These are phyloP conservation scores for Pitangus sulphuratus DNA, from an alignment of 2,797 vertebrate genomes.

Conservation along the genomic window DNA sequence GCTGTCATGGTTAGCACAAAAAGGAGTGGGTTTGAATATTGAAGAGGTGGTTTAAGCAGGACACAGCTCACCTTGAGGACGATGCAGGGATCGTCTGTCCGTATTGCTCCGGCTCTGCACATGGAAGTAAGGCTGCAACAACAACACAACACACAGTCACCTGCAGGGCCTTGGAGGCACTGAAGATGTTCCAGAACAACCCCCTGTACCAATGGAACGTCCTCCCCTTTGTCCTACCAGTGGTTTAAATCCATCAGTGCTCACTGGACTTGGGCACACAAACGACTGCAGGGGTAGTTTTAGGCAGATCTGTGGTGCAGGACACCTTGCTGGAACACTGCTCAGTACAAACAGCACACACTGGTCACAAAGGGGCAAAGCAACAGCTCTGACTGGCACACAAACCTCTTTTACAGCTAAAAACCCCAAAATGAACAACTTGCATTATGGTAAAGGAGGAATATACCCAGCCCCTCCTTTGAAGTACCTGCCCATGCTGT, in stretches of 20 bases:
- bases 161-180: neutral
- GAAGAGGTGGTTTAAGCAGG: neutral
- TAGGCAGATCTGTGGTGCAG: neutral
- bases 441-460: neutral
- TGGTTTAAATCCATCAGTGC: neutral
- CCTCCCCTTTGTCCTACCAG: neutral
- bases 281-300: neutral
- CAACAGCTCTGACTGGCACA: neutral
- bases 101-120: slow-evolving; percentile 97
- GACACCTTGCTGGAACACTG: neutral
- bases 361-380: neutral
- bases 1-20: neutral
- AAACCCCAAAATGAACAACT: neutral
- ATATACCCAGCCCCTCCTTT: neutral
- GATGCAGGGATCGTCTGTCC: slow-evolving; percentile 91
- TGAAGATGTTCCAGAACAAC: neutral
- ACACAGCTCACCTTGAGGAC: slow-evolving; percentile 87
- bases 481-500: neutral
- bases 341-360: neutral
- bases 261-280: neutral
- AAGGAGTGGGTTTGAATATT: neutral
- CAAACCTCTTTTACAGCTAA: neutral
- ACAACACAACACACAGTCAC: slow-evolving; percentile 24
- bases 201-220: neutral
- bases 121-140: slow-evolving; percentile 95